Percentiles rank a stretch among this genome's conserved stretches.
Evolutionary conservation across 2,888 invertebrate genomes (phyloP).

Genomic region (Tachystola acroxantha): DNA sequence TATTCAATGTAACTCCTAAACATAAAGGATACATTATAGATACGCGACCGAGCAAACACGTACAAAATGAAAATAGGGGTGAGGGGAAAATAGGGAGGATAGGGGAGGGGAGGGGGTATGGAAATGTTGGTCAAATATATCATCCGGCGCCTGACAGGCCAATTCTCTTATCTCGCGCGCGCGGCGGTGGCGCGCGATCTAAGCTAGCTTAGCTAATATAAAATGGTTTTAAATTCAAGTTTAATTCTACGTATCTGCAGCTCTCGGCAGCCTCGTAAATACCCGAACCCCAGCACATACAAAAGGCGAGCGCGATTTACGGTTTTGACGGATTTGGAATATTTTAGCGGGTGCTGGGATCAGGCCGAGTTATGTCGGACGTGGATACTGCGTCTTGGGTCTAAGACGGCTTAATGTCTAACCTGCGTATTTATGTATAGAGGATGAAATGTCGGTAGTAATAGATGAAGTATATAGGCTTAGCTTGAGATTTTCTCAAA

Average conservation of each 20-base stretch:
- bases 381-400: constrained; percentile 7
- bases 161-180: constrained; percentile 89
- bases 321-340: constrained; percentile 72
- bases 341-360: constrained; percentile 44
- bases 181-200: constrained; percentile 77
- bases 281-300: constrained; percentile 52
- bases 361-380: constrained; percentile 40
- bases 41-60: constrained; percentile 71
- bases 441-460: too few species aligned
- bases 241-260: constrained; percentile 75
- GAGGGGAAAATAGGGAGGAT: constrained; percentile 44
- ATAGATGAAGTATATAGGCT: too few species aligned
- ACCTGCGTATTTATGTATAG: too few species aligned
- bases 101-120: constrained; percentile 77
- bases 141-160: constrained; percentile 92
- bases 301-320: constrained; percentile 72
- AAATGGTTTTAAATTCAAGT: constrained; percentile 79
- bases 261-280: constrained; percentile 57
- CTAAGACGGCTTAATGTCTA: constrained; percentile 14
- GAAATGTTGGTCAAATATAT: constrained; percentile 95
- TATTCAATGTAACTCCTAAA: constrained; percentile 69
- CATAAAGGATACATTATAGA: constrained; percentile 73
- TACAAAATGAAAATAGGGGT: constrained; percentile 77
- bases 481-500: too few species aligned
- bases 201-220: constrained; percentile 78